A percentile compares a stretch with the other conserved stretches of the same genome.
Conservation (phyloP, 2,113 vertebrate species). For the Empidonax traillii region DNA sequence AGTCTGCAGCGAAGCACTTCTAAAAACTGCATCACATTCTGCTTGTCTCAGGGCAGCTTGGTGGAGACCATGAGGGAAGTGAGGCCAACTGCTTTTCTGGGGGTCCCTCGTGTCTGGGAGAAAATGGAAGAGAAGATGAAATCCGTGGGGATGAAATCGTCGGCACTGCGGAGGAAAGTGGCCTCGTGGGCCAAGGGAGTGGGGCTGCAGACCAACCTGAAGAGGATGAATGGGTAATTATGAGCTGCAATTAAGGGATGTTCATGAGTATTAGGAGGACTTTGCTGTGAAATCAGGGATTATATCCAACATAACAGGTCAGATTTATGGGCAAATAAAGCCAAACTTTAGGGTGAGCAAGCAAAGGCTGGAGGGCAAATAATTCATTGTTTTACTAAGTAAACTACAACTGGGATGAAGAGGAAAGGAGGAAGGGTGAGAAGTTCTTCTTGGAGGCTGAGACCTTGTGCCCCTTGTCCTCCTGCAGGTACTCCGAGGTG, state of each 20-base stretch:
- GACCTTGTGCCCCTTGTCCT: fast-evolving
- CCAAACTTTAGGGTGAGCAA: neutral
- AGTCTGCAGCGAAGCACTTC: neutral
- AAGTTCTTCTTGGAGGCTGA: neutral
- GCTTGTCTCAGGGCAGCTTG: conserved; percentile 81
- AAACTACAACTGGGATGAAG: neutral
- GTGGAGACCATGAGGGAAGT: conserved; percentile 85
- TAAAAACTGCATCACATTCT: neutral
- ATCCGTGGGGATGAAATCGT: conserved; percentile 76
- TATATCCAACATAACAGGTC: neutral
- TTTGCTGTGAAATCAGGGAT: neutral
- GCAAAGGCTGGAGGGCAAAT: neutral
- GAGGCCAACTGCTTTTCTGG: conserved; percentile 88
- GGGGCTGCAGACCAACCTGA: conserved; percentile 83
- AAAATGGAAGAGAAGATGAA: conserved; percentile 95
- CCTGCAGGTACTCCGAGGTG: neutral
- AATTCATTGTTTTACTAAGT: neutral
- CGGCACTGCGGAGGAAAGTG: conserved; percentile 78
- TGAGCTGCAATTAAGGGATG: too few species aligned
- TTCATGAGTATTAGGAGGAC: neutral
- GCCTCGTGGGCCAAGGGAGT: conserved; percentile 87
- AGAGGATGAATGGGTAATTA: conserved; percentile 82
- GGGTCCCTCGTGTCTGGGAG: conserved; percentile 93
- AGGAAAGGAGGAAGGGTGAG: neutral
- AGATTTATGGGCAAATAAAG: neutral